Evolutionary conservation across 2,888 invertebrate genomes (phyloP).

Genomic region (Hipparchia sbordonii): DNA sequence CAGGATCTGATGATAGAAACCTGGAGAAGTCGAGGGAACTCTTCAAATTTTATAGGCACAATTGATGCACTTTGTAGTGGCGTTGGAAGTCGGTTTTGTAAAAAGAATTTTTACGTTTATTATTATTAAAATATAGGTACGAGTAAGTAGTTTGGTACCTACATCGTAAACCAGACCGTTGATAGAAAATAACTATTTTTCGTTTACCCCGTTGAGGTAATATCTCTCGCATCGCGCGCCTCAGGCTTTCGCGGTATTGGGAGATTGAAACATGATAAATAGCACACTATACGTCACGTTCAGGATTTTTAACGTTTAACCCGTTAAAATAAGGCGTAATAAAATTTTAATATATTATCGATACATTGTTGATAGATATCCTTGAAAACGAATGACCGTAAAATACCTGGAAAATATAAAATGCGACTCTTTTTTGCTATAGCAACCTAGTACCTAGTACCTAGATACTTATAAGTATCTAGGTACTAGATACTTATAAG

Average conservation of each 20-base stretch:
- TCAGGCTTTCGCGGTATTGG: constrained; percentile 41
- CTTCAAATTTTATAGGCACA: too few species aligned
- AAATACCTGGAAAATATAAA: background rate
- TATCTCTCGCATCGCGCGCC: constrained; percentile 33
- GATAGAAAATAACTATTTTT: constrained; percentile 28
- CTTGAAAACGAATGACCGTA: background rate
- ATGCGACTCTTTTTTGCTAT: background rate
- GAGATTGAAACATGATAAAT: constrained; percentile 74
- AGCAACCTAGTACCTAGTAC: too few species aligned
- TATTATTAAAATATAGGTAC: too few species aligned
- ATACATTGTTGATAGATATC: constrained; percentile 29
- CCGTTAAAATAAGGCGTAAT: constrained; percentile 40
- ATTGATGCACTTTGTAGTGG: too few species aligned
- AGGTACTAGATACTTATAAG: too few species aligned
- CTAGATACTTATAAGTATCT: too few species aligned
- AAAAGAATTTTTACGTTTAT: too few species aligned
- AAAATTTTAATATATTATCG: constrained; percentile 42
- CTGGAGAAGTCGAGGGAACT: too few species aligned
- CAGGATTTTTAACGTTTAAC: constrained; percentile 37
- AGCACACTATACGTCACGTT: constrained; percentile 44
- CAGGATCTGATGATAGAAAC: too few species aligned
- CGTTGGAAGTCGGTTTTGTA: too few species aligned
- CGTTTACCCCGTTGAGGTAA: constrained; percentile 26
- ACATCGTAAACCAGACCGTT: constrained; percentile 5
- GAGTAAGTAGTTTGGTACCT: too few species aligned